Conservation (phyloP, 2,113 vertebrate species). For the Cepphus grylle region DNA sequence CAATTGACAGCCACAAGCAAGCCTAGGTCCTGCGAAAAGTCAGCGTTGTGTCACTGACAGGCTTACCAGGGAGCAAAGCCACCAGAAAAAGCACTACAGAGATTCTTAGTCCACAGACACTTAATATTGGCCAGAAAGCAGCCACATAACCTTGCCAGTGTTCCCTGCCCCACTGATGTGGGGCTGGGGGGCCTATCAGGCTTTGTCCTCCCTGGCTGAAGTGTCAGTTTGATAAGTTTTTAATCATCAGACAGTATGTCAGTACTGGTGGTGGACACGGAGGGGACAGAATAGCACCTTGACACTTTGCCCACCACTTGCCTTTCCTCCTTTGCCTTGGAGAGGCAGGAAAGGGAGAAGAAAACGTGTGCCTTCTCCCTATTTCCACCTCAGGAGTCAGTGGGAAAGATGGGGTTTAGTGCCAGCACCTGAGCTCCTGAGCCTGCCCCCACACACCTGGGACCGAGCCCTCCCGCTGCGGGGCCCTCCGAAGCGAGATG, state of each 20-base stretch:
- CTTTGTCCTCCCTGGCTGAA: neutral
- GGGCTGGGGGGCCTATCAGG: neutral
- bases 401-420: accelerated
- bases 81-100: accelerated
- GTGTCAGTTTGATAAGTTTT: accelerated
- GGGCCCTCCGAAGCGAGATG: neutral
- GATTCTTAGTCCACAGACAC: neutral
- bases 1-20: neutral
- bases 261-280: neutral
- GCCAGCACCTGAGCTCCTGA: neutral
- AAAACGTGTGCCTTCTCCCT: neutral
- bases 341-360: neutral
- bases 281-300: accelerated
- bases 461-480: accelerated
- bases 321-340: neutral
- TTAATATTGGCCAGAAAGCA: neutral
- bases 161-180: accelerated
- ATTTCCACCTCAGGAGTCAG: accelerated
- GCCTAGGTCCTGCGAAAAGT: neutral
- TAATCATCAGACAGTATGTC: accelerated
- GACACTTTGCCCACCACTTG: neutral
- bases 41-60: neutral
- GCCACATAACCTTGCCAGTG: accelerated
- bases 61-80: neutral
- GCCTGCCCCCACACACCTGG: neutral